These are phyloP conservation scores for Epinotia brunnichana DNA, from an alignment of 2,888 invertebrate genomes.

Conservation along the genomic window DNA sequence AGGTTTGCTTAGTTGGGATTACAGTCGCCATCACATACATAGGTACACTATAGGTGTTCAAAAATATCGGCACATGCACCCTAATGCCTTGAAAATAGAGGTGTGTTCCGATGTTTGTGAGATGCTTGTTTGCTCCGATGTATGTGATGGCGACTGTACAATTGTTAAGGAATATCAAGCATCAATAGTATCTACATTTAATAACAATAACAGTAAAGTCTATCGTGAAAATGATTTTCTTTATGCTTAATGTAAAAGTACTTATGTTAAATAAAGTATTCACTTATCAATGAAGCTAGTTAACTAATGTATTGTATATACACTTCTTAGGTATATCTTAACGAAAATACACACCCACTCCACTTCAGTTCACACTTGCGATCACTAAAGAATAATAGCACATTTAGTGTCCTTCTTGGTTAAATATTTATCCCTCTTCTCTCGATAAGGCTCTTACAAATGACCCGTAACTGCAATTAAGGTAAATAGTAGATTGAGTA, in stretches of 20 bases:
- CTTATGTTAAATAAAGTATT: not conserved
- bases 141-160: too few species aligned
- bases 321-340: slow-evolving; percentile 11
- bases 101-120: too few species aligned
- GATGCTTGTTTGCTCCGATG: too few species aligned
- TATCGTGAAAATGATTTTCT: slow-evolving; percentile 25
- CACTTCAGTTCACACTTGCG: slow-evolving; percentile 15
- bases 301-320: slow-evolving; percentile 6
- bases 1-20: too few species aligned
- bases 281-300: slow-evolving; percentile 2
- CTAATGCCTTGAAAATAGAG: too few species aligned
- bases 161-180: too few species aligned
- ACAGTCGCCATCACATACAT: too few species aligned
- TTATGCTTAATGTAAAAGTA: slow-evolving; percentile 15
- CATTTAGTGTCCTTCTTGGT: slow-evolving; percentile 4
- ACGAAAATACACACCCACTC: slow-evolving; percentile 10
- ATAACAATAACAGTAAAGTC: slow-evolving; percentile 10
- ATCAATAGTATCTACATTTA: not conserved
- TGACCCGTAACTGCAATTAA: slow-evolving; percentile 20
- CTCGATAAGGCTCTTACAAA: not conserved
- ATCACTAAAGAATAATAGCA: not conserved
- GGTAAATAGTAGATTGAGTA: slow-evolving; percentile 14
- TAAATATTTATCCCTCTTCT: not conserved
- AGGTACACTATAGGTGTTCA: too few species aligned
- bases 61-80: too few species aligned